These are phyloP conservation scores for Agrilus planipennis DNA, from an alignment of 1,140 invertebrate genomes.

Conservation along the genomic window DNA sequence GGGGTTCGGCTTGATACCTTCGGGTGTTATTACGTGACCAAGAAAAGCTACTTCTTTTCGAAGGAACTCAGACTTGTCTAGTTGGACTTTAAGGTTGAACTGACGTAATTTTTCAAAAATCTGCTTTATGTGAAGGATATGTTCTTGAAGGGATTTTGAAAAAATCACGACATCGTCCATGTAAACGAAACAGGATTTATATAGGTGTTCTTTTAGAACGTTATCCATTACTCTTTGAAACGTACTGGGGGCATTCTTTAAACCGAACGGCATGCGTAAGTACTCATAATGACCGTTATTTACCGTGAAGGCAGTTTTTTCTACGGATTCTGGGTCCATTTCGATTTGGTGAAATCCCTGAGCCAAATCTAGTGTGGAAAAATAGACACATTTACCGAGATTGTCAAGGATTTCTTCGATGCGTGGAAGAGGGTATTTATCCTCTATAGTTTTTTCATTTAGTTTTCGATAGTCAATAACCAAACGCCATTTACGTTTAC, in stretches of 20 bases:
- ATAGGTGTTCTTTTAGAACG: constrained; percentile 15
- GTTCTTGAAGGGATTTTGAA: constrained; percentile 6
- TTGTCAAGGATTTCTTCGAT: constrained; percentile 36
- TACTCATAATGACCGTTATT: not conserved
- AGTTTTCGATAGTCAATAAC: constrained; percentile 32
- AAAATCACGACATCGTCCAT: constrained; percentile 21
- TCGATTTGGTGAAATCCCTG: constrained; percentile 36
- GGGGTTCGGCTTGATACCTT: constrained; percentile 16
- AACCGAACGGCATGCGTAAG: not conserved
- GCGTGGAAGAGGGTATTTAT: constrained; percentile 39
- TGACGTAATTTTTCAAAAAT: constrained; percentile 4
- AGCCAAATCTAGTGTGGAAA: constrained; percentile 35
- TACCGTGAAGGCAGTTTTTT: constrained; percentile 1
- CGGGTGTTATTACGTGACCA: constrained; percentile 22
- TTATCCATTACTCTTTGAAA: constrained; percentile 26
- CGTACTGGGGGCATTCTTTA: constrained; percentile 10
- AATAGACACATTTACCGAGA: constrained; percentile 33
- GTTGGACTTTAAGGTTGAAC: constrained; percentile 5
- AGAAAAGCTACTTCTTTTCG: constrained; percentile 29
- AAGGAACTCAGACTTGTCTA: constrained; percentile 21
- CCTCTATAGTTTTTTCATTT: constrained; percentile 31
- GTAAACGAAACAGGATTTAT: constrained; percentile 18
- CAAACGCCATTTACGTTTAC: constrained; percentile 24
- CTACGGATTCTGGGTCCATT: constrained; percentile 22
- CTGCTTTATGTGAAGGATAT: constrained; percentile 1